phyloP scores from a whole-genome alignment of 2,113 vertebrate genomes.

The Peromyscus californicus region DNA sequence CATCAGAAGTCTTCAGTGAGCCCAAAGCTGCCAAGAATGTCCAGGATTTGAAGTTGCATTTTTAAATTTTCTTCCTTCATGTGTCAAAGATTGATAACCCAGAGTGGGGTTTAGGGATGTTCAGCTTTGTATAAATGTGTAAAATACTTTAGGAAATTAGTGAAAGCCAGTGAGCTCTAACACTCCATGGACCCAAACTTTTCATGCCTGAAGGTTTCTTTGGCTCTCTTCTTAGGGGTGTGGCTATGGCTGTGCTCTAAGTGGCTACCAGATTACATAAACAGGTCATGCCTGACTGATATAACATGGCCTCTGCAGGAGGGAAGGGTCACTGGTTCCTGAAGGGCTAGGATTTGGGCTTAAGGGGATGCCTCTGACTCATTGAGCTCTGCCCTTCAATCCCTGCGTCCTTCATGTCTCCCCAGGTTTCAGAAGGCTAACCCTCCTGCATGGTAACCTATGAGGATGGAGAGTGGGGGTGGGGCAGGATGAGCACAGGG shows the following conservation, averaged over 20 bases:
- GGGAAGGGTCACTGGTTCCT: neutral
- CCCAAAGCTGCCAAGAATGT: slow-evolving; percentile 64
- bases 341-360: neutral
- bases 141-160: slow-evolving; percentile 52
- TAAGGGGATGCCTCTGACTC: neutral
- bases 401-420: neutral
- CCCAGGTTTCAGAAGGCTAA: neutral
- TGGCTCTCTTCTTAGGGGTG: neutral
- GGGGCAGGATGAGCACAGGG: neutral
- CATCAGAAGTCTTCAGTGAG: slow-evolving; percentile 46
- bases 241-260: neutral
- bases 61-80: slow-evolving; percentile 67
- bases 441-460: neutral
- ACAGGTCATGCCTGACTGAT: neutral
- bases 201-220: neutral
- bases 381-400: neutral
- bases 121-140: slow-evolving; percentile 66
- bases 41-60: slow-evolving; percentile 70
- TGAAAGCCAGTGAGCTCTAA: neutral
- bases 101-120: slow-evolving; percentile 35
- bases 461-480: neutral
- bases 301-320: neutral
- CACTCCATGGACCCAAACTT: neutral
- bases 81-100: slow-evolving; percentile 62
- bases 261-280: neutral